Evolutionary conservation across 2,888 invertebrate genomes (phyloP).

Genomic region (Allacma fusca): DNA sequence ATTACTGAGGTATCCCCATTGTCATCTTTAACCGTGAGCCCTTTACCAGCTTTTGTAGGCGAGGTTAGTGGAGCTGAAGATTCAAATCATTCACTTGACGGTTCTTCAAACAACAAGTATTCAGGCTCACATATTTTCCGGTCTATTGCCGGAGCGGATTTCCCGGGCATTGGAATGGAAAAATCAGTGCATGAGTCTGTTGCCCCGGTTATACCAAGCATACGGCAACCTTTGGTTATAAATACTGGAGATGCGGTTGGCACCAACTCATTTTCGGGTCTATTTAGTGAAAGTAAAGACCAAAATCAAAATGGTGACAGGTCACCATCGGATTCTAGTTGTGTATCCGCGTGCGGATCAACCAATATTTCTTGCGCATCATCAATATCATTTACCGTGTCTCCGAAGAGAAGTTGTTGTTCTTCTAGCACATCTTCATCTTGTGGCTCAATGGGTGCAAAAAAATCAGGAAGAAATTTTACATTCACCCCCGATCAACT

Average conservation of each 20-base stretch:
- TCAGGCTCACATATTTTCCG: constrained; percentile 11
- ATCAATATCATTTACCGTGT: constrained; percentile 27
- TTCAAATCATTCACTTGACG: constrained; percentile 27
- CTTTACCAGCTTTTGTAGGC: constrained; percentile 31
- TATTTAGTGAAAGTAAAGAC: constrained; percentile 21
- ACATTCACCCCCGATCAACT: constrained; percentile 66
- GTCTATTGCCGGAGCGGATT: not conserved
- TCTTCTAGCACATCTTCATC: constrained; percentile 36
- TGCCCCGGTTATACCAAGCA: not conserved
- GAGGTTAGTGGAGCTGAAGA: constrained; percentile 21
- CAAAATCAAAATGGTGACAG: constrained; percentile 31
- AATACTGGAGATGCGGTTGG: not conserved
- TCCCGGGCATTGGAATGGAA: not conserved
- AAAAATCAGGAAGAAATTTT: constrained; percentile 63
- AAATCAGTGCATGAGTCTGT: not conserved
- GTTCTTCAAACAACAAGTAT: not conserved
- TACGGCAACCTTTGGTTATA: not conserved
- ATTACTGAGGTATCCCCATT: constrained; percentile 56
- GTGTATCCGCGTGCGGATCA: constrained; percentile 23
- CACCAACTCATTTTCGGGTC: not conserved
- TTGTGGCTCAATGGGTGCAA: not conserved
- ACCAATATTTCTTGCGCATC: constrained; percentile 22
- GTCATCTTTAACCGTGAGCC: constrained; percentile 50
- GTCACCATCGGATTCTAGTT: constrained; percentile 29
- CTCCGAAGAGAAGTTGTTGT: constrained; percentile 20